phyloP scores from a whole-genome alignment of 2,113 vertebrate species.

The Platysternon megacephalum region DNA sequence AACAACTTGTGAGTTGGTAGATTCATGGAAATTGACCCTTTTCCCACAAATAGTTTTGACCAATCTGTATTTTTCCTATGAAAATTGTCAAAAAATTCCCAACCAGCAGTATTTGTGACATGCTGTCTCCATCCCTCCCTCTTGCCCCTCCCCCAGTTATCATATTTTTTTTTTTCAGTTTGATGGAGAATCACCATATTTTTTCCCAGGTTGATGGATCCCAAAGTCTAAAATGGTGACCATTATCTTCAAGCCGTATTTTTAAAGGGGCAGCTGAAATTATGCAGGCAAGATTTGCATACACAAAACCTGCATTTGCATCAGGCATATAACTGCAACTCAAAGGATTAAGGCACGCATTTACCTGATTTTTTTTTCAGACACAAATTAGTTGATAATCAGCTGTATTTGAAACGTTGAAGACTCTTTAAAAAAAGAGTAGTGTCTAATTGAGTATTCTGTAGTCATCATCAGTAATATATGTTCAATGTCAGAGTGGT shows the following conservation, averaged over 20 bases:
- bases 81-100: not conserved
- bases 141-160: not conserved
- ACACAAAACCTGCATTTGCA: fast-evolving
- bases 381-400: not conserved
- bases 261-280: not conserved
- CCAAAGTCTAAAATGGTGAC: fast-evolving
- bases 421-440: fast-evolving
- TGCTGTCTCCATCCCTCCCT: not conserved
- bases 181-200: fast-evolving
- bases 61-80: not conserved
- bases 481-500: not conserved
- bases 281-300: fast-evolving
- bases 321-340: not conserved
- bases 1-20: not conserved
- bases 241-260: not conserved
- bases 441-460: not conserved
- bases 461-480: not conserved
- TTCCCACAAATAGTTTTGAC: too few relatives aligned
- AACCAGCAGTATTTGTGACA: not conserved
- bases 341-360: not conserved
- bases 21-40: not conserved
- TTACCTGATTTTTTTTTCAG: not conserved
- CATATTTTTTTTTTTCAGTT: not conserved
- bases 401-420: not conserved
- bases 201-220: fast-evolving